Percentiles rank a stretch among this genome's conserved stretches.
phyloP scores from a whole-genome alignment of 2,888 invertebrate genomes.

The Craniophora ligustri region DNA sequence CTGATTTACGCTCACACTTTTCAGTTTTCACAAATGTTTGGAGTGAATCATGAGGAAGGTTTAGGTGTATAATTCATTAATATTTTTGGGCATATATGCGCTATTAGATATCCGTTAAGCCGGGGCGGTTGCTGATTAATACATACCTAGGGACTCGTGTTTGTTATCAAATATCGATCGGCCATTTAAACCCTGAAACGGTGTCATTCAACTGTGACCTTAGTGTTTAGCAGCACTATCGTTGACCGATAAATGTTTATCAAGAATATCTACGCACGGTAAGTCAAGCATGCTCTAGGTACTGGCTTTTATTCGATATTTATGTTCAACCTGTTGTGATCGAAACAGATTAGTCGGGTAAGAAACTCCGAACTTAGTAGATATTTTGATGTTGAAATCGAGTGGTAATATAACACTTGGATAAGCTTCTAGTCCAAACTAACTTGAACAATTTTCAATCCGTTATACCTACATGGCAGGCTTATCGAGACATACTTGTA shows the following conservation, averaged over 20 bases:
- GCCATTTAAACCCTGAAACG: constrained; percentile 20
- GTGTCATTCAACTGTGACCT: constrained; percentile 47
- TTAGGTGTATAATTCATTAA: no score
- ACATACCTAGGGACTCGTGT: neutral
- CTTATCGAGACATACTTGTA: neutral
- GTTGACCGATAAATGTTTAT: constrained; percentile 23
- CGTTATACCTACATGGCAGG: neutral
- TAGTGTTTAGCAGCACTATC: constrained; percentile 40
- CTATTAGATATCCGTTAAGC: no score
- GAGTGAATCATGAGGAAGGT: no score
- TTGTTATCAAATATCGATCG: constrained; percentile 34
- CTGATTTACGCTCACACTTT: no score
- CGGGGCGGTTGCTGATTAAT: no score
- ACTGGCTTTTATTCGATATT: neutral
- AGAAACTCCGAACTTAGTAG: no score
- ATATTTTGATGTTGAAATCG: no score
- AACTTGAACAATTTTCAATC: neutral
- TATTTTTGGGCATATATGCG: no score
- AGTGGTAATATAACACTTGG: neutral
- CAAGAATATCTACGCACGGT: constrained; percentile 2
- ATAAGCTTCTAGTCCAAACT: neutral
- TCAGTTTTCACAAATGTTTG: no score
- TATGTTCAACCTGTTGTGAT: no score
- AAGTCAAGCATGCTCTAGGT: neutral
- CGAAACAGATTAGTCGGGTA: no score